These are phyloP conservation scores for Cantharis rustica DNA, from an alignment of 2,888 invertebrate genomes.

Conservation along the genomic window DNA sequence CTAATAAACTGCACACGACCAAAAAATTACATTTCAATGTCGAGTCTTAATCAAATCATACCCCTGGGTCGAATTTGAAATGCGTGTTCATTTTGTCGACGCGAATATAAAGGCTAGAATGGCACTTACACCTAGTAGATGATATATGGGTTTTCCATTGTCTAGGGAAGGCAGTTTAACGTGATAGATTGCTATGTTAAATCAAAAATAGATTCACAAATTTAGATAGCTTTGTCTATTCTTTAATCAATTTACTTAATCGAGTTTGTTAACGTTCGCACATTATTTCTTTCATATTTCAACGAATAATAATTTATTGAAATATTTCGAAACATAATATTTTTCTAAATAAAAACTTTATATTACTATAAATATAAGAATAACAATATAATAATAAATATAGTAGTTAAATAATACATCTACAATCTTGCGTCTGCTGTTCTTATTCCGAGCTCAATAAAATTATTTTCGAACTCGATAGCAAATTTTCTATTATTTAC, in stretches of 20 bases:
- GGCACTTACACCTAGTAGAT: slow-evolving; percentile 32
- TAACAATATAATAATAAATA: no score
- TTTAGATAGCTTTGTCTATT: slow-evolving; percentile 34
- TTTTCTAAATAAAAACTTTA: no score
- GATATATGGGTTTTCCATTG: slow-evolving; percentile 36
- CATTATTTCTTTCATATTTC: not conserved
- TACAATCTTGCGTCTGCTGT: not conserved
- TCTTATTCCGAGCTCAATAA: not conserved
- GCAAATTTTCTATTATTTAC: not conserved
- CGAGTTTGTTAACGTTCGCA: slow-evolving; percentile 1
- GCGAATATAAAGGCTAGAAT: slow-evolving; percentile 26
- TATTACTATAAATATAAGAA: no score
- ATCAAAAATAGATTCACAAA: slow-evolving; percentile 34
- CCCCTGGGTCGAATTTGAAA: slow-evolving; percentile 23
- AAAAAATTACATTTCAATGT: slow-evolving; percentile 26
- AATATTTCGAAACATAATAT: no score
- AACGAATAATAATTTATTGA: not conserved
- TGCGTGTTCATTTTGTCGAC: slow-evolving; percentile 5
- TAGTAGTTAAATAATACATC: no score
- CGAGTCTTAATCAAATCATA: slow-evolving; percentile 36
- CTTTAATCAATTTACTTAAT: slow-evolving; percentile 23
- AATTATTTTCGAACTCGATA: not conserved
- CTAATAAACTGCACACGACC: slow-evolving; percentile 2
- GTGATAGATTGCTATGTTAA: slow-evolving; percentile 38
- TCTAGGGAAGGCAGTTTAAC: slow-evolving; percentile 38